Evolutionary conservation across 1,140 invertebrate genomes (phyloP), one percentile per base, ranked within the genome.

Genomic region (Penaeus indicus): DNA sequence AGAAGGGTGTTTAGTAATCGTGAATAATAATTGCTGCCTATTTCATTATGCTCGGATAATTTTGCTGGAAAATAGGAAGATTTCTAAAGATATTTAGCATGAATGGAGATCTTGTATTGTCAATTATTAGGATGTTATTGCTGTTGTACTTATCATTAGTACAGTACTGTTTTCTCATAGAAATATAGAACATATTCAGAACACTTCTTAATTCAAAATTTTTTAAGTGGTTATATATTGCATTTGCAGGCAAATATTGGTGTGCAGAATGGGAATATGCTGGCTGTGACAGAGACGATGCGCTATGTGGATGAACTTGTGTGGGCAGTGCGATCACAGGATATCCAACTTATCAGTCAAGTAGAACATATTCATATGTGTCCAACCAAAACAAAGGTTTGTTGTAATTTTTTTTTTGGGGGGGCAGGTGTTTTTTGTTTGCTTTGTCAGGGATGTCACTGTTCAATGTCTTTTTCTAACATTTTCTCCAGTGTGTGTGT

Each of bases 321-420:
- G 32, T 86, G 85, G 85, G 85, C 69, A 60, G 62, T 86, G 8
- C 78, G 63, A 4, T 47, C 42, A 25, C 63, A 64, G 32, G 85
- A 86, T 61, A 67, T 86, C 61, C 63, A 67, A 13, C 11, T 78
- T 27, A 27, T 67, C 25, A 25, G 19, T 22, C 77, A 67, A 21
- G 47, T 47, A n/a, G 85, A 86, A 18, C 79, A 80, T 63, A 86
- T 86, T 27, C 62, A 81, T 2, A 86, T 86, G 63, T 86, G 61
- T 21, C 62, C 77, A 19, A 16, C 77, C 22, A 81, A 86, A 54
- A 42, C 78, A 18, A 86, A 86, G 85, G 85, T 86, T 80, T 81
- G 77, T 47, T 63, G 54, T 54, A 0, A 1, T 13, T 54, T 54
- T 2, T 54, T 54, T 54, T 16, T 54, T 16, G 5, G 38, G 38